Percentiles rank a stretch among this genome's conserved stretches.
Evolutionary conservation across 2,797 vertebrate species (phyloP).

Genomic region (Poeciliopsis infans): DNA sequence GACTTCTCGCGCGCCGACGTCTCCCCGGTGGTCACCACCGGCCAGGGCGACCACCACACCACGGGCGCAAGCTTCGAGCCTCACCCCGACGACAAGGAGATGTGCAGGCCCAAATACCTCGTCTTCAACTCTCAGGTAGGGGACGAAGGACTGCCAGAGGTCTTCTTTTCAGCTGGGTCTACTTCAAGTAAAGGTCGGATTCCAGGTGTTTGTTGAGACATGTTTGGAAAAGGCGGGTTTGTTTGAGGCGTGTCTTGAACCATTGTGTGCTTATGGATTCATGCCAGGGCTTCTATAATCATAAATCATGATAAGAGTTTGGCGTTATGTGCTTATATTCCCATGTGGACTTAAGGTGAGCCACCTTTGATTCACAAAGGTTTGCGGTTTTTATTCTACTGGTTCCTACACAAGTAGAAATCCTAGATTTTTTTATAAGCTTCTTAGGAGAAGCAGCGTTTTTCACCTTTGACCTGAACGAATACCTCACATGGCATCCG

Average conservation of each 20-base stretch:
- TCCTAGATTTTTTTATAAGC: neutral
- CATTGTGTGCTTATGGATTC: conserved; percentile 17
- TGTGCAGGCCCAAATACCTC: conserved; percentile 93
- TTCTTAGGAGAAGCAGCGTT: neutral
- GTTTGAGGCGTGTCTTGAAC: conserved; percentile 18
- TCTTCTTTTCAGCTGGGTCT: neutral
- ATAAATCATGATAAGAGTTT: conserved; percentile 12
- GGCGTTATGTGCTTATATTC: neutral
- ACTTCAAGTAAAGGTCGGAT: conserved; percentile 7
- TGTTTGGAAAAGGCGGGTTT: conserved; percentile 38
- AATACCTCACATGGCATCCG: neutral
- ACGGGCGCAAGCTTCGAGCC: conserved; percentile 80
- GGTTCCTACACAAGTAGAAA: neutral
- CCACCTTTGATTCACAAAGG: neutral
- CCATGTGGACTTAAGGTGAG: neutral
- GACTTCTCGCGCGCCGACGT: conserved; percentile 81
- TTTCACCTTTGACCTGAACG: neutral
- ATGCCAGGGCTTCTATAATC: conserved; percentile 8
- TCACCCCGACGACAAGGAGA: conserved; percentile 79
- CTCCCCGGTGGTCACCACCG: conserved; percentile 64
- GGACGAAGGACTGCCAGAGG: neutral
- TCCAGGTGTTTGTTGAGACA: conserved; percentile 19
- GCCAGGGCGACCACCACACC: conserved; percentile 55
- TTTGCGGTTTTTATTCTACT: neutral
- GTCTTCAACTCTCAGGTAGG: conserved; percentile 95